A percentile compares a stretch with the other conserved stretches of the same genome.
Conservation (phyloP, 2,888 invertebrate species). For the Ceratothoa steindachneri region DNA sequence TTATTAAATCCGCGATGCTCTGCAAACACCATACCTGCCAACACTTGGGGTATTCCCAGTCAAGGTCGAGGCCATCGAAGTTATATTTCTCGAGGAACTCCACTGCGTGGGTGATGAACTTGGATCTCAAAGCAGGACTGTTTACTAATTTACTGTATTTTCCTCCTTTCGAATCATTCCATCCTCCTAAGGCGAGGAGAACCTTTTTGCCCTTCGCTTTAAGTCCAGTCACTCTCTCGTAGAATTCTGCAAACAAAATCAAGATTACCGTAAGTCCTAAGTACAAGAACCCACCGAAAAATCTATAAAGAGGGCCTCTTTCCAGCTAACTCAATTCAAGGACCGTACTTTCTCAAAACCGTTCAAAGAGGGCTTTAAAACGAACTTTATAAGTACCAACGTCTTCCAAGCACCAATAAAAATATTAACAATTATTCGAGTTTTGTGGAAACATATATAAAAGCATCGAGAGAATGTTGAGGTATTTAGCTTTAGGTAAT, state of each 20-base stretch:
- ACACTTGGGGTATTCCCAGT: slow-evolving; percentile 86
- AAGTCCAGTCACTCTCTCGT: slow-evolving; percentile 69
- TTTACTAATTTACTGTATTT: slow-evolving; percentile 70
- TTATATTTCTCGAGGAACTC: slow-evolving; percentile 67
- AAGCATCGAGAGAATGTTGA: too few relatives aligned
- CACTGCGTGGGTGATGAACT: slow-evolving; percentile 64
- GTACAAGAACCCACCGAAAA: too few relatives aligned
- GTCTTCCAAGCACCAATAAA: too few relatives aligned
- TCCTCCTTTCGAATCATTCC: slow-evolving; percentile 72
- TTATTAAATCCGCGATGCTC: too few relatives aligned
- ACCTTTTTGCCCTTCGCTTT: slow-evolving; percentile 72
- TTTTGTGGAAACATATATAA: too few relatives aligned
- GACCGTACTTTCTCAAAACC: too few relatives aligned
- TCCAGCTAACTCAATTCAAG: too few relatives aligned
- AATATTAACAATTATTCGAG: too few relatives aligned
- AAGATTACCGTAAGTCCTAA: not conserved
- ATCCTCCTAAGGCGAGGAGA: slow-evolving; percentile 73
- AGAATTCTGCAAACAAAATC: slow-evolving; percentile 64
- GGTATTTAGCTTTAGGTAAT: too few relatives aligned
- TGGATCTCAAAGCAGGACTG: slow-evolving; percentile 60
- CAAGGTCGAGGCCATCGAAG: slow-evolving; percentile 79
- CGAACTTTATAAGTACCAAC: too few relatives aligned
- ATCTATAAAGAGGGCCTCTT: too few relatives aligned
- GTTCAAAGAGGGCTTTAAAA: too few relatives aligned
- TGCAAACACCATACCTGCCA: slow-evolving; percentile 70